These are phyloP conservation scores for Hepsetus odoe DNA, from an alignment of 2,113 vertebrate genomes.

Conservation along the genomic window DNA sequence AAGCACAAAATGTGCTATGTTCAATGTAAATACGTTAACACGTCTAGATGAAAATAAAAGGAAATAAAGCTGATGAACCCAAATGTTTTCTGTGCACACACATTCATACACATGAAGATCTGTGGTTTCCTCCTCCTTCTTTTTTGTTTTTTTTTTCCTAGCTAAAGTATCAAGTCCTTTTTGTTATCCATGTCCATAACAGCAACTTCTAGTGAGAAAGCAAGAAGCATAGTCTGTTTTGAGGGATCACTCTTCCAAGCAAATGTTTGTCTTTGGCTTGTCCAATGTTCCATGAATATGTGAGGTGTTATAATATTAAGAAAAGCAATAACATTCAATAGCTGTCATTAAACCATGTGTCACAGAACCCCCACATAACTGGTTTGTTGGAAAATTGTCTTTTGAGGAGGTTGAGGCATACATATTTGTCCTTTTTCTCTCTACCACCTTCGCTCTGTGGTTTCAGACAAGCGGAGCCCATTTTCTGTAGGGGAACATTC, in stretches of 20 bases:
- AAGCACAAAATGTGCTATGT: no score
- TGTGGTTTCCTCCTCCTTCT: no score
- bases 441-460: conserved; percentile 18
- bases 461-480: conserved; percentile 74
- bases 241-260: not conserved
- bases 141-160: no score
- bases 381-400: conserved; percentile 28
- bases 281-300: conserved; percentile 45
- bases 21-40: no score
- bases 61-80: no score
- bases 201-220: no score
- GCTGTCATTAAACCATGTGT: conserved; percentile 43
- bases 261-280: not conserved
- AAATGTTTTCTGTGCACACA: no score
- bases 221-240: not conserved
- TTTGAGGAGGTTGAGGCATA: not conserved
- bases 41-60: no score
- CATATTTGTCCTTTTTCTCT: not conserved
- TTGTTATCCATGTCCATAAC: not conserved
- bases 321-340: conserved; percentile 26
- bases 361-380: conserved; percentile 25
- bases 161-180: no score
- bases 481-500: conserved; percentile 76
- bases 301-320: conserved; percentile 25
- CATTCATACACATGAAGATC: no score